Evolutionary conservation across 1,140 invertebrate species (phyloP), one percentile per base, ranked within the genome.

Genomic region (Alviniconcha marisindica): DNA sequence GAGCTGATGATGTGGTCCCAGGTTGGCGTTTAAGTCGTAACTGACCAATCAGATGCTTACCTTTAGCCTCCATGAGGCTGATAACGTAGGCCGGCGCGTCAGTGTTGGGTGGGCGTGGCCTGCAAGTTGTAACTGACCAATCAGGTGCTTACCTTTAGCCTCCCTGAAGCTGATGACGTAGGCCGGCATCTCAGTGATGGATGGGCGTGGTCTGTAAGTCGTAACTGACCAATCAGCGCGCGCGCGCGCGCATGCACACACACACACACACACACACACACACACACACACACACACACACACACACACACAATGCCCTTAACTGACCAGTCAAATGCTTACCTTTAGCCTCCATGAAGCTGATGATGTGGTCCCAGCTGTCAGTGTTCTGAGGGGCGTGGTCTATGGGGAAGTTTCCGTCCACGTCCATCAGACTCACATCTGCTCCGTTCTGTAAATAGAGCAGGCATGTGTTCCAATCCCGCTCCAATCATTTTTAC

Each of bases 391-490:
- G 86, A 56, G 81, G 81, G 2, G 86, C 82, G 38, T 86, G 87
- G 71, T 89, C 88, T 2, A 85, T 40, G 15, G 88, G 83, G 76
- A 89, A 91, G 73, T 87, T 88, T 1, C 88, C 87, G 83, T 91
- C 90, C 0, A 90, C 84, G 81, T 90, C 90, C 24, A 88, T 44
- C 31, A 84, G 28, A 28, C 79, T 82, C 12, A 83, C 40, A 63
- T 89, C 86, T 36, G 83, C 89, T 40, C 87, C 86, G 85, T 89
- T 91, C 89, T 90, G 84, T n/a, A n/a, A n/a, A n/a, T n/a, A n/a
- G n/a, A n/a, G n/a, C n/a, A n/a, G n/a, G n/a, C n/a, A n/a, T n/a
- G n/a, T n/a, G n/a, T n/a, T n/a, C n/a, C n/a, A n/a, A n/a, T n/a
- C n/a, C n/a, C n/a, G n/a, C n/a, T n/a, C n/a, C n/a, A n/a, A n/a